Evolutionary conservation across 2,888 invertebrate species (phyloP), one percentile per base, ranked within the genome.

Genomic region (Horisme vitalbata): DNA sequence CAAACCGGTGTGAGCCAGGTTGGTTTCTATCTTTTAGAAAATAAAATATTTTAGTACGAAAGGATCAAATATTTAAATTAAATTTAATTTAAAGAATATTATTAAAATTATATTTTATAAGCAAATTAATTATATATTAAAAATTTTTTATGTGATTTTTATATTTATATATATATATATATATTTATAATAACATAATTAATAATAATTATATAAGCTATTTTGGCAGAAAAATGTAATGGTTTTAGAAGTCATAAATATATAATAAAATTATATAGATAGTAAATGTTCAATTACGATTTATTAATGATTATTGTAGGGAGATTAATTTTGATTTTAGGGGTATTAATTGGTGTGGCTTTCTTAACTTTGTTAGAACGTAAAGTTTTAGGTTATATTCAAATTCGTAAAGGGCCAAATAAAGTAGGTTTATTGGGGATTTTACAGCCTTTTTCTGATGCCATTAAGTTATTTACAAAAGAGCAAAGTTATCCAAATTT

Each of bases 1-100:
- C 93, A 95, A 91, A 94, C 93, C 94, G 94, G 93, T 88, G 93
- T 93, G 70, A 95, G 93, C 94, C 94, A 94, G 94, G 94, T 95
- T 92, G 93, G 94, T 93, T 95, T 95, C 93, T 95, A 94, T 95
- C 93, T 93, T 92, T 92, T 91, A 81, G 77, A 55, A 75, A 59
- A 52, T 69, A 63, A 70, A 75, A 90, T 91, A 89, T 91, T 91
- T 92, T 93, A 94, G 94, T 95, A 95, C 94, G 94, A 94, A 94
- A 95, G 94, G 94, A 94, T 91, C 84, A 84, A 84, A 82, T 91
- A 91, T 91, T 82, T 70, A 71, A 88, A 91, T 91, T 83, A 89
- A 74, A 89, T 83, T 83, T 89, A 82, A 79, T 81, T 68, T 65
- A 75, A 69, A 13, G 73, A 76, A 75, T 83, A 67, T 83, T 77